Evolutionary conservation across 2,113 vertebrate species (phyloP).

Genomic region (Leucosticte australis): DNA sequence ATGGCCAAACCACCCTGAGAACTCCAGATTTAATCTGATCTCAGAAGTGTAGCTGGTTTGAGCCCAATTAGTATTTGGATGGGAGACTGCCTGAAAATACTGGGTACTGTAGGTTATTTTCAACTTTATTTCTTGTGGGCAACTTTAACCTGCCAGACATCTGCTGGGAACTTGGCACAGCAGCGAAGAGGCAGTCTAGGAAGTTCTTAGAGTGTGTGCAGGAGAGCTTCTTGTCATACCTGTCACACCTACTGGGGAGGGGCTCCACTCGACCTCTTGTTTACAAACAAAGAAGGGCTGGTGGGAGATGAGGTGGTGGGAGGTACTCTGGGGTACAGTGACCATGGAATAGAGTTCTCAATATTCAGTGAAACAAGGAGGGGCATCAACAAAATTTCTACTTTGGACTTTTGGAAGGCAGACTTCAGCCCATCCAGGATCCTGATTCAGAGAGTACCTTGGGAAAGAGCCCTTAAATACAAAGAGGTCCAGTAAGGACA

Average conservation of each 20-base stretch:
- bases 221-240: neutral
- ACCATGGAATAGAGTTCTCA: neutral
- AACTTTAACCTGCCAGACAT: neutral
- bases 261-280: neutral
- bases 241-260: neutral
- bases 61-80: neutral
- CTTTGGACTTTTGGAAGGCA: neutral
- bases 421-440: neutral
- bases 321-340: neutral
- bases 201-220: neutral
- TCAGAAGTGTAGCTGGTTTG: no score
- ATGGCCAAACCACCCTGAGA: no score
- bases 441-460: no score
- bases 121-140: neutral
- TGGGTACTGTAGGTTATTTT: neutral
- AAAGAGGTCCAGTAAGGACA: no score
- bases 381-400: neutral
- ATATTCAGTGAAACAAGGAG: neutral
- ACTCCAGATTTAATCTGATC: no score
- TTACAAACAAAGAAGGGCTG: neutral
- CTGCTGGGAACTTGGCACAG: neutral
- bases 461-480: no score
- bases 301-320: neutral
- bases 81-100: neutral
- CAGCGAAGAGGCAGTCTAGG: neutral